Conservation (phyloP, 2,113 vertebrate genomes). For the Thalassoma bifasciatum region DNA sequence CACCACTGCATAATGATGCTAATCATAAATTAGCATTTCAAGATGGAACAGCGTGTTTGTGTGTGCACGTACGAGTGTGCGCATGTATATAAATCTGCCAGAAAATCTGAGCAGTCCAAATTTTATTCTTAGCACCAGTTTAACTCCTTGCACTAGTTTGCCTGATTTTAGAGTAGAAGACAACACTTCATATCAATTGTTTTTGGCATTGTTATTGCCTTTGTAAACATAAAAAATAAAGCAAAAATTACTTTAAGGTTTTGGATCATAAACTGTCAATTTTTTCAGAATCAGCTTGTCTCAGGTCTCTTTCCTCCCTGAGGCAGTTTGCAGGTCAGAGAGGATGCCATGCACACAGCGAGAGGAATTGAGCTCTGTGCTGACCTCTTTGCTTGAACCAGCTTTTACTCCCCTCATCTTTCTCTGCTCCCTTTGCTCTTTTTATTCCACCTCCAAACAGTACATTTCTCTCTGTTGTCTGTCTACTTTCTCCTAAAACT, state of each 20-base stretch:
- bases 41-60: slow-evolving; percentile 69
- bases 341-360: not conserved
- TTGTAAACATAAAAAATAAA: too few species aligned
- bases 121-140: slow-evolving; percentile 43
- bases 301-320: not conserved
- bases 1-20: slow-evolving; percentile 80
- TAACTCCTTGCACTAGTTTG: slow-evolving; percentile 34
- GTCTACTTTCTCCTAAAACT: slow-evolving; percentile 37
- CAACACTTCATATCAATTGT: not conserved
- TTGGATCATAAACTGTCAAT: not conserved
- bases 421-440: not conserved
- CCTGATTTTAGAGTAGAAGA: slow-evolving; percentile 36
- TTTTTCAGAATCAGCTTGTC: not conserved
- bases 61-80: slow-evolving; percentile 11
- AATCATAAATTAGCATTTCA: slow-evolving; percentile 84
- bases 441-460: not conserved
- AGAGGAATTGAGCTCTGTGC: slow-evolving; percentile 38
- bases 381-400: slow-evolving; percentile 29
- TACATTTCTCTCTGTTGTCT: not conserved
- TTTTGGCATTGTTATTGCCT: not conserved
- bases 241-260: not conserved
- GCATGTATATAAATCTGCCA: slow-evolving; percentile 41
- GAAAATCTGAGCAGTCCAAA: slow-evolving; percentile 45
- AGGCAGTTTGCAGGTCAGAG: slow-evolving; percentile 11
- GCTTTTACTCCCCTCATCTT: slow-evolving; percentile 19